These are phyloP conservation scores for Agrochola lota DNA, from an alignment of 2,888 invertebrate species.

Conservation along the genomic window DNA sequence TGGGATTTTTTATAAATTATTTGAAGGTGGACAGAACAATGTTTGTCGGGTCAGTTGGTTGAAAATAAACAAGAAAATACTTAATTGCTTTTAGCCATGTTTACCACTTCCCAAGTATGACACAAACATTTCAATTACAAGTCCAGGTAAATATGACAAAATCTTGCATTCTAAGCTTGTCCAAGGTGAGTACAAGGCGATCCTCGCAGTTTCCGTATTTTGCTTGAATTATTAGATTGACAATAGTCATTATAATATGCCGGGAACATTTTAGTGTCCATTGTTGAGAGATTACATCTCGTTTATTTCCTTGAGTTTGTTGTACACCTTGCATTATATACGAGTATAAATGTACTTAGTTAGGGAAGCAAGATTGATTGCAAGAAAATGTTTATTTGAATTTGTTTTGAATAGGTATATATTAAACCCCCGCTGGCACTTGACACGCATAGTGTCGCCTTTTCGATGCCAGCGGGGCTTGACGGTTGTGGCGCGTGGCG, in stretches of 20 bases:
- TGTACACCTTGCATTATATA: constrained; percentile 20
- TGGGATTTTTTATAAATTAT: neutral
- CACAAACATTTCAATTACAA: constrained; percentile 19
- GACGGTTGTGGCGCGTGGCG: too few species aligned
- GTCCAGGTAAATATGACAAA: constrained; percentile 52
- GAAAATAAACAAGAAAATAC: neutral
- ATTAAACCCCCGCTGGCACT: too few species aligned
- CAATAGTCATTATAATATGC: constrained; percentile 46
- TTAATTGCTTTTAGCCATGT: neutral
- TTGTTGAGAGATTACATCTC: constrained; percentile 44
- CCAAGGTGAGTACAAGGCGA: constrained; percentile 70
- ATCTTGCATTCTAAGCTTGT: constrained; percentile 73
- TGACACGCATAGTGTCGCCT: too few species aligned
- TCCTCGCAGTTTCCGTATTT: constrained; percentile 72
- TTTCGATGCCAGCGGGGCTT: too few species aligned
- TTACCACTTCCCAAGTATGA: neutral
- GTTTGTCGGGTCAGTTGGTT: too few species aligned
- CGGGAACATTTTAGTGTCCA: constrained; percentile 48
- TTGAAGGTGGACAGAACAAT: neutral
- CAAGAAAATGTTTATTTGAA: neutral
- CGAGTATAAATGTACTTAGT: too few species aligned
- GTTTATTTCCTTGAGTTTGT: constrained; percentile 29
- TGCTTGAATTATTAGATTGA: constrained; percentile 65
- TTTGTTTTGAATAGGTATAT: neutral
- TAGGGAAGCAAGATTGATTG: neutral